Evolutionary conservation across 92 coral and sea anemone genomes (phyloP), one percentile per base, ranked within the genome.

Genomic region (Virgularia gustaviana): DNA sequence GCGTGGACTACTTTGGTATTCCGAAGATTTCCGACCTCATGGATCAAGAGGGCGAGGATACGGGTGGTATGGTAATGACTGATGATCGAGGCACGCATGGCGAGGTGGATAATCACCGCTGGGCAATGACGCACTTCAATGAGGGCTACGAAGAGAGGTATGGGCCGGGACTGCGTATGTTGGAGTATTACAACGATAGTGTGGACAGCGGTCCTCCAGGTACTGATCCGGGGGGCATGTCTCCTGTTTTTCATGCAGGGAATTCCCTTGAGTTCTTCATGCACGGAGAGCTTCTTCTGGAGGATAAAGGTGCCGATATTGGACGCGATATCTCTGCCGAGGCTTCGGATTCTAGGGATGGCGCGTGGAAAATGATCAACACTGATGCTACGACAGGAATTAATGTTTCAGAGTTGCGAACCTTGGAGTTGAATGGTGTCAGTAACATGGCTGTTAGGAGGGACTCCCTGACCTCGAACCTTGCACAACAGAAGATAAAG

Each of bases 111-210:
- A 36, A 70, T 0, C 37, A 39, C n/a, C 76, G 80, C 1, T 83
- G 84, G 87, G 59, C 63, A n/a, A 77, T 78, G 35, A 54, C 76
- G 62, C 72, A 29, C 53, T 74, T 51, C 20, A 67, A 74, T 29
- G 77, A 19, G 5, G 53, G 74, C 30, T 77, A 51, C 60, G 60
- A 65, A 34, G 65, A 33, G 19, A 53, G 28, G 15, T 41, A 27
- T 35, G 43, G 60, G 13, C 22, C 61, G 36, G 36, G 39, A 29
- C 19, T 45, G 61, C 82, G 39, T 56, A 44, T 36, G 76, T 29
- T 29, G 55, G 78, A 77, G 9, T 71, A 70, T 73, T 76, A 76
- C 53, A 77, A 70, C 49, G 87, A 77, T 53, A 31, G 67, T 6
- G 71, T 63, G 30, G 76, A 62, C 41, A 55, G 41, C 52, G 71